Evolutionary conservation across 2,113 vertebrate genomes (phyloP).

Genomic region (Poeciliopsis retropinna): DNA sequence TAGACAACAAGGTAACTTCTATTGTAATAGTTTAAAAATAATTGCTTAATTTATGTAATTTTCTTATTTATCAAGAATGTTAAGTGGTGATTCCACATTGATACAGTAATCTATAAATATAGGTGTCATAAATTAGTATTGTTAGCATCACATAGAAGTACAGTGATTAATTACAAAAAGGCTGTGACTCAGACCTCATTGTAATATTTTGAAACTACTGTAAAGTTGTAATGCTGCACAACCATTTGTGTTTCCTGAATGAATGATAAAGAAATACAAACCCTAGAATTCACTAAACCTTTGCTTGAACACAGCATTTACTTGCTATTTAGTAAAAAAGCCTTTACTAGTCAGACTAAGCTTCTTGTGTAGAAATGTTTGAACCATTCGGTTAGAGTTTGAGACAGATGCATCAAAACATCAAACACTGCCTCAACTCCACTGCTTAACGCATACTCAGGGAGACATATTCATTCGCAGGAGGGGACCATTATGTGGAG

Average conservation of each 20-base stretch:
- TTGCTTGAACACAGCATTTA: no score
- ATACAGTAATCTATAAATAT: not conserved
- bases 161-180: slow-evolving; percentile 30
- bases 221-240: not conserved
- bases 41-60: not conserved
- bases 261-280: not conserved
- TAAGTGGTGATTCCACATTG: not conserved
- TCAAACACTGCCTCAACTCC: no score
- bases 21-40: not conserved
- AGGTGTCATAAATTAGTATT: not conserved
- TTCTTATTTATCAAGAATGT: not conserved
- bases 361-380: no score
- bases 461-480: no score
- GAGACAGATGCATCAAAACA: no score
- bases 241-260: not conserved
- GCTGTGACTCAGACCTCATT: not conserved
- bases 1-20: not conserved
- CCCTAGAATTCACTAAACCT: no score
- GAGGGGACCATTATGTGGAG: no score
- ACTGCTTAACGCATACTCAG: no score
- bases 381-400: no score
- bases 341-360: no score
- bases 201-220: not conserved
- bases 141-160: slow-evolving; percentile 1
- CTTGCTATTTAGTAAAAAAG: no score